phyloP scores from a whole-genome alignment of 2,888 invertebrate genomes.

The Drosophila lutescens region DNA sequence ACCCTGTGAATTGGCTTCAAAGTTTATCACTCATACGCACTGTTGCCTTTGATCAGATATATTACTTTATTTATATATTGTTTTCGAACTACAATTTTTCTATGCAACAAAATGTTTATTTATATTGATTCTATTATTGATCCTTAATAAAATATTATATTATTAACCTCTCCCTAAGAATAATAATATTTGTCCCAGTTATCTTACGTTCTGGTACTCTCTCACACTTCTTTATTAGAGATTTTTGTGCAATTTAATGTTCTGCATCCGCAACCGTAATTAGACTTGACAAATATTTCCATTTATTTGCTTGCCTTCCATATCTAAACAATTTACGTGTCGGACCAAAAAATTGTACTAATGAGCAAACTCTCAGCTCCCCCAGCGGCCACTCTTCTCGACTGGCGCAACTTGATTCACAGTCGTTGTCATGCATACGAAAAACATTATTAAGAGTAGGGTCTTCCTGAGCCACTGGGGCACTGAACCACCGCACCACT shows the following conservation, averaged over 20 bases:
- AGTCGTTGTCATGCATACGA: conserved; percentile 60
- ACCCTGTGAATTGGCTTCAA: no score
- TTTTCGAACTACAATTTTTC: no score
- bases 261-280: background rate
- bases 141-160: no score
- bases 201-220: background rate
- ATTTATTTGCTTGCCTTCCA: background rate
- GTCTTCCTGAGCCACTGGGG: background rate
- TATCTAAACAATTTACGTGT: conserved; percentile 17
- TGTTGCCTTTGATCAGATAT: no score
- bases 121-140: no score
- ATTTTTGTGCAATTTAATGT: background rate
- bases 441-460: conserved; percentile 54
- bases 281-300: conserved; percentile 21
- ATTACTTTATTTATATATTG: no score
- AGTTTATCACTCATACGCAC: no score
- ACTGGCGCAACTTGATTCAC: conserved; percentile 36
- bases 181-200: no score
- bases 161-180: no score
- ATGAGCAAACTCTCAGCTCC: conserved; percentile 37
- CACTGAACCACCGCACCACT: conserved; percentile 9
- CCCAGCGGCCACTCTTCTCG: background rate
- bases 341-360: conserved; percentile 36
- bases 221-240: background rate
- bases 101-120: no score